Percentiles rank a stretch among this genome's conserved stretches.
Evolutionary conservation across 2,888 invertebrate genomes (phyloP).

Genomic region (Phragmatobia fuliginosa): DNA sequence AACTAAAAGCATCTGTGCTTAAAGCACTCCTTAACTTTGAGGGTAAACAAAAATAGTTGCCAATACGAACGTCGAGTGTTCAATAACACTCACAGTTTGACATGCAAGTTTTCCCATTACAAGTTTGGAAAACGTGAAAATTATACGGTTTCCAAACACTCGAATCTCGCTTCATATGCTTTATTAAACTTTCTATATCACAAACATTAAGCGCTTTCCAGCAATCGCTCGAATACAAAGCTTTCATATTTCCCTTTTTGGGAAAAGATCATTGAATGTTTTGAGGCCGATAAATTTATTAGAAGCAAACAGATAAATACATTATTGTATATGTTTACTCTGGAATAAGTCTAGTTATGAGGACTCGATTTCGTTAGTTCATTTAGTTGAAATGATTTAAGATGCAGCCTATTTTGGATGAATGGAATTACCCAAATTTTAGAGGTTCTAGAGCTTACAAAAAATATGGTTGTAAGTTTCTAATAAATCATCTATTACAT

Average conservation of each 20-base stretch:
- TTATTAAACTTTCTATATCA: constrained; percentile 53
- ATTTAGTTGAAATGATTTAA: not conserved
- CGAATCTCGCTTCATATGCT: constrained; percentile 47
- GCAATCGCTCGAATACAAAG: not conserved
- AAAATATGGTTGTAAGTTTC: not conserved
- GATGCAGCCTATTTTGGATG: not conserved
- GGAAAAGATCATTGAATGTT: not conserved
- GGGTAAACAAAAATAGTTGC: constrained; percentile 67
- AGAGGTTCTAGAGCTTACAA: not conserved
- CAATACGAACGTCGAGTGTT: constrained; percentile 57
- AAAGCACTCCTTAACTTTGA: constrained; percentile 43
- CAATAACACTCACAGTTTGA: constrained; percentile 58
- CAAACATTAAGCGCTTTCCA: constrained; percentile 30
- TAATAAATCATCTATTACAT: too few species aligned
- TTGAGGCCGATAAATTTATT: not conserved
- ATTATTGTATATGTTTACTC: constrained; percentile 9
- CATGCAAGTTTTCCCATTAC: constrained; percentile 76
- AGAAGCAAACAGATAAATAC: constrained; percentile 4
- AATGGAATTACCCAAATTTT: not conserved
- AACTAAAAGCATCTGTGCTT: constrained; percentile 24
- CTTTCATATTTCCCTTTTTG: constrained; percentile 1
- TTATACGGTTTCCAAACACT: constrained; percentile 61
- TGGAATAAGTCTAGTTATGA: not conserved
- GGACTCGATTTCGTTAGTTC: not conserved
- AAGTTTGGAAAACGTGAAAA: constrained; percentile 70